Conservation (phyloP, 2,797 vertebrate species). For the Scolopax rusticola region DNA sequence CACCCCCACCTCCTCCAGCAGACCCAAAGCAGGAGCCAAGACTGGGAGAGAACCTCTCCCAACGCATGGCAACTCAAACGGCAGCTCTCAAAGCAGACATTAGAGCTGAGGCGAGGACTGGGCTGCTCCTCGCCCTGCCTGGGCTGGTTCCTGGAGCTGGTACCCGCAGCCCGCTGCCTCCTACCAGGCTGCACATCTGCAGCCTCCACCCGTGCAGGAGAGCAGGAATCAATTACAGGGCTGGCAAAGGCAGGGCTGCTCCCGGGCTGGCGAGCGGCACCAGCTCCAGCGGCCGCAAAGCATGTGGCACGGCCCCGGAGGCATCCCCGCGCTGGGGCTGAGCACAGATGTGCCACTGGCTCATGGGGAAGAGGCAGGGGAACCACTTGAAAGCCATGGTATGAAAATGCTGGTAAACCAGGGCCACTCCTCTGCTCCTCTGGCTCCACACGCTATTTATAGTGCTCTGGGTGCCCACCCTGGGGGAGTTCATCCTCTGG, state of each 20-base stretch:
- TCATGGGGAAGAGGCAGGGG: constrained; percentile 65
- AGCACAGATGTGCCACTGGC: constrained; percentile 75
- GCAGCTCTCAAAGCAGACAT: background rate
- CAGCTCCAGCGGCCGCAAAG: background rate
- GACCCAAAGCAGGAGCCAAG: background rate
- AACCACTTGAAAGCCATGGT: constrained; percentile 84
- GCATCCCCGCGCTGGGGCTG: background rate
- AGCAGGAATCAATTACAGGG: constrained; percentile 62
- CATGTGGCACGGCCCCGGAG: background rate
- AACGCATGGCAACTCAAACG: background rate
- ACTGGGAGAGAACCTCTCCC: background rate
- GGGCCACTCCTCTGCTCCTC: constrained; percentile 72
- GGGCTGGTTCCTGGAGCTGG: background rate
- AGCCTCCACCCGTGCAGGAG: background rate
- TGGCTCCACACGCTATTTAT: constrained; percentile 64
- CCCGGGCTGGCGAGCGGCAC: background rate
- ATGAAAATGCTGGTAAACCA: constrained; percentile 68
- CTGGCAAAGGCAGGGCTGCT: constrained; percentile 26
- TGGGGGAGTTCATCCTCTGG: constrained; percentile 64
- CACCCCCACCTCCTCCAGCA: background rate
- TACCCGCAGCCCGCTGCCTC: background rate
- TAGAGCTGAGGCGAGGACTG: background rate
- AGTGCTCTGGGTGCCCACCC: constrained; percentile 75
- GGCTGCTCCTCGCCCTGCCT: background rate
- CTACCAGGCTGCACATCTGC: constrained; percentile 11